These are phyloP conservation scores for Dichetophora obliterata DNA, from an alignment of 2,888 invertebrate genomes.

Conservation along the genomic window DNA sequence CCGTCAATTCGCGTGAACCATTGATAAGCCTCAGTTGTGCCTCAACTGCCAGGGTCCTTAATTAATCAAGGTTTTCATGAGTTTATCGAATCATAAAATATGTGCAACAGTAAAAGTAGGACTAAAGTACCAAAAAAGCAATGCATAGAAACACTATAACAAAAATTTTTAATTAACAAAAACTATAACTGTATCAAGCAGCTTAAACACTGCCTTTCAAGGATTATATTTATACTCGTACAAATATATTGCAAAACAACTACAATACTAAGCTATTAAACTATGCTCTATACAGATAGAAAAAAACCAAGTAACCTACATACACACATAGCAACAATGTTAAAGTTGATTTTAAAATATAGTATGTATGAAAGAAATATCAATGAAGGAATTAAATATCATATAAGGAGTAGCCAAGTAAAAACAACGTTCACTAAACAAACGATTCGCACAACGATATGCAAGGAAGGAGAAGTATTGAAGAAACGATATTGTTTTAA, in stretches of 20 bases:
- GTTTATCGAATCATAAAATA: too few relatives aligned
- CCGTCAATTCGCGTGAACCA: constrained; percentile 74
- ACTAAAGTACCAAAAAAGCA: background rate
- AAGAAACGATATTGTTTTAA: background rate
- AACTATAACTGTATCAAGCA: constrained; percentile 31
- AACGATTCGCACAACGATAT: constrained; percentile 36
- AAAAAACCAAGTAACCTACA: background rate
- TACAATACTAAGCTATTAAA: constrained; percentile 29
- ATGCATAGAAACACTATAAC: constrained; percentile 6
- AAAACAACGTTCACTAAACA: constrained; percentile 1
- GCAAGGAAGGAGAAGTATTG: background rate
- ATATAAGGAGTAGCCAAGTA: constrained; percentile 25
- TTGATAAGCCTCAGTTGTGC: constrained; percentile 71
- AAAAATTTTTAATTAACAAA: constrained; percentile 8
- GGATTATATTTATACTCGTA: constrained; percentile 1
- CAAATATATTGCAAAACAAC: constrained; percentile 26
- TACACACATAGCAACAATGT: constrained; percentile 12
- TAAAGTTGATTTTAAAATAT: background rate
- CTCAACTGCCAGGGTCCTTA: constrained; percentile 55
- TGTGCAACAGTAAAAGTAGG: background rate
- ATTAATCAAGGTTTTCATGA: constrained; percentile 44
- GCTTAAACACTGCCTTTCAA: constrained; percentile 48
- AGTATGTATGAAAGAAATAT: background rate
- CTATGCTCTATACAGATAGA: constrained; percentile 20
- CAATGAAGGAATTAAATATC: background rate